phyloP scores from a whole-genome alignment of 2,113 vertebrate genomes.

The Suncus etruscus region DNA sequence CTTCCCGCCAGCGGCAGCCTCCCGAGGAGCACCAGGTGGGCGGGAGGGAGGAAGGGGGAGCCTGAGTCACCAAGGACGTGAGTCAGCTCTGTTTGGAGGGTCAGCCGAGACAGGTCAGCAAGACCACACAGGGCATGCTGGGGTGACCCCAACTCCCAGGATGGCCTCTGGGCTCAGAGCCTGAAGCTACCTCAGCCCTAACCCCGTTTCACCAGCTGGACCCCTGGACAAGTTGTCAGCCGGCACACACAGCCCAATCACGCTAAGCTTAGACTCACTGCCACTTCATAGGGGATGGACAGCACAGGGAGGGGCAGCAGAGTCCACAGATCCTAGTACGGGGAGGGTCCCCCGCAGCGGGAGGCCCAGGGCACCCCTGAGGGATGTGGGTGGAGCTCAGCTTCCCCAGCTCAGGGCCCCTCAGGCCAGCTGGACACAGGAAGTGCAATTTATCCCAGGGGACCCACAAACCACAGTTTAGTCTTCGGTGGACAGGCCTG shows the following conservation, averaged over 20 bases:
- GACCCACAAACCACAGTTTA: conserved; percentile 71
- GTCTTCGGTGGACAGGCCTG: background rate
- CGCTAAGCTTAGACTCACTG: background rate
- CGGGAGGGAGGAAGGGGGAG: no score
- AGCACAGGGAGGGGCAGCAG: no score
- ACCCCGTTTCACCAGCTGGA: no score
- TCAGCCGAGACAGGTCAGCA: no score
- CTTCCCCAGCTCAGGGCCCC: background rate
- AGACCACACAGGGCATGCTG: background rate
- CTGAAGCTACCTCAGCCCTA: background rate
- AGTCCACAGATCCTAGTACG: background rate
- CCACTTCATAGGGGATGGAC: background rate
- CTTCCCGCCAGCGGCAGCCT: no score
- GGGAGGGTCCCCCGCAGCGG: background rate
- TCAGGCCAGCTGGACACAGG: conserved; percentile 45
- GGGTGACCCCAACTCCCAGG: background rate
- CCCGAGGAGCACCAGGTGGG: background rate
- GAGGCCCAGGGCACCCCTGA: background rate
- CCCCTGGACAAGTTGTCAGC: no score
- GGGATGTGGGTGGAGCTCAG: background rate
- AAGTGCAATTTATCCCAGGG: conserved; percentile 43
- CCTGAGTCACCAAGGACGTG: background rate
- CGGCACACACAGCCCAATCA: no score
- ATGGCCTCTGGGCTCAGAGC: background rate
- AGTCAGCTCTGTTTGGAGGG: rapidly evolving